Conservation (phyloP, 2,888 invertebrate genomes). For the Deroplatys truncata region DNA sequence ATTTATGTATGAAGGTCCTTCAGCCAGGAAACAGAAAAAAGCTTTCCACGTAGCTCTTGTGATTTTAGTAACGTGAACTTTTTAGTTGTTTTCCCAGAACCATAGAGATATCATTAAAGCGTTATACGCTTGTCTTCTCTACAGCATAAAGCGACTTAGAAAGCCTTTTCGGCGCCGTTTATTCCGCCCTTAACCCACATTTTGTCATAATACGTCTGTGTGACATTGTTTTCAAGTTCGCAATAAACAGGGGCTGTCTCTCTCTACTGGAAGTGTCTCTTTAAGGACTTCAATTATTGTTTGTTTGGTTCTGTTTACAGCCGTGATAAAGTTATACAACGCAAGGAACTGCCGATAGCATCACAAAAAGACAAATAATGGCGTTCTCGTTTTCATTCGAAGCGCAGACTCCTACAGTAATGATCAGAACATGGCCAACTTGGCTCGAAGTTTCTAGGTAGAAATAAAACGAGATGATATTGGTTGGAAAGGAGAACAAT, state of each 20-base stretch:
- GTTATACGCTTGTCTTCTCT: too few species aligned
- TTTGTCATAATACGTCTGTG: not conserved
- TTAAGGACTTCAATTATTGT: not conserved
- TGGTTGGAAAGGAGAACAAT: too few species aligned
- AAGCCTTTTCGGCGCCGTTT: not conserved
- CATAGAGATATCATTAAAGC: too few species aligned
- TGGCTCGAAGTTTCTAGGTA: not conserved
- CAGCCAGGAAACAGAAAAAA: too few species aligned
- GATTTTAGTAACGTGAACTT: too few species aligned
- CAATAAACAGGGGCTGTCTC: not conserved
- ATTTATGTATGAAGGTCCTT: too few species aligned
- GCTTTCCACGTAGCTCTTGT: too few species aligned
- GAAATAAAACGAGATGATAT: too few species aligned
- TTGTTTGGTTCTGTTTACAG: not conserved
- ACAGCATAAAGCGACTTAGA: too few species aligned
- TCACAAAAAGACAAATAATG: not conserved
- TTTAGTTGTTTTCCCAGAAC: too few species aligned
- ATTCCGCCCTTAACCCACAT: not conserved
- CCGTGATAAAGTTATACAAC: not conserved
- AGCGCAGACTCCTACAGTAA: not conserved
- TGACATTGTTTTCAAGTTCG: not conserved
- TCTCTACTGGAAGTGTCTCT: not conserved
- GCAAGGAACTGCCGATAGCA: not conserved
- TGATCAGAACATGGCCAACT: not conserved
- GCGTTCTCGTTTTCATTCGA: not conserved